phyloP scores from a whole-genome alignment of 64 coral and sea anemone species.

The Montipora capricornis region DNA sequence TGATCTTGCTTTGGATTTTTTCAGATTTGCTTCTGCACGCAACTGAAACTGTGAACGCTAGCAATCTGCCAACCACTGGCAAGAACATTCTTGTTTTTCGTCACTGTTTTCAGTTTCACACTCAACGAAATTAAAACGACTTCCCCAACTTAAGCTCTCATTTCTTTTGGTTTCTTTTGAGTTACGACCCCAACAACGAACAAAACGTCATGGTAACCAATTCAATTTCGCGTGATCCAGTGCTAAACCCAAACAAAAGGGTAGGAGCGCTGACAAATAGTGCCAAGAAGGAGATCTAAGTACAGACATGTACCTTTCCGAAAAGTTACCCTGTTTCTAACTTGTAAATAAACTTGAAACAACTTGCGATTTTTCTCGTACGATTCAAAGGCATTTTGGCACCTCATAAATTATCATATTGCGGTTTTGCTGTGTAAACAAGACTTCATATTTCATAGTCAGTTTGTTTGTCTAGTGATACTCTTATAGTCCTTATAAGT shows the following conservation, averaged over 20 bases:
- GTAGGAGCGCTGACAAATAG: neutral
- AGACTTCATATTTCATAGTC: neutral
- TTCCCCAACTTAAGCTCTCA: too few species aligned
- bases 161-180: neutral
- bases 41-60: too few species aligned
- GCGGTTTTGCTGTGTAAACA: constrained; percentile 8
- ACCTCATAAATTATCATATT: neutral
- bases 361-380: neutral
- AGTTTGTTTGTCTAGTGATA: neutral
- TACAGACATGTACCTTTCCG: too few species aligned
- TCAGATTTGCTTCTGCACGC: too few species aligned
- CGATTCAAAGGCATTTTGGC: neutral
- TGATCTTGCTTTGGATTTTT: too few species aligned
- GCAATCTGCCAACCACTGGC: too few species aligned
- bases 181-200: neutral
- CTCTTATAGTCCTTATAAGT: neutral
- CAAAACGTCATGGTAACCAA: neutral
- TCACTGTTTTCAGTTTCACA: too few species aligned
- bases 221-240: neutral
- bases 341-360: too few species aligned
- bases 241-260: neutral
- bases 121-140: too few species aligned
- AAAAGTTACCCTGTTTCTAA: too few species aligned
- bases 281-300: neutral
- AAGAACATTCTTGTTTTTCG: too few species aligned